Evolutionary conservation across 2,797 vertebrate species (phyloP), one percentile per base, ranked within the genome.

Genomic region (Pachyuromys duprasi): DNA sequence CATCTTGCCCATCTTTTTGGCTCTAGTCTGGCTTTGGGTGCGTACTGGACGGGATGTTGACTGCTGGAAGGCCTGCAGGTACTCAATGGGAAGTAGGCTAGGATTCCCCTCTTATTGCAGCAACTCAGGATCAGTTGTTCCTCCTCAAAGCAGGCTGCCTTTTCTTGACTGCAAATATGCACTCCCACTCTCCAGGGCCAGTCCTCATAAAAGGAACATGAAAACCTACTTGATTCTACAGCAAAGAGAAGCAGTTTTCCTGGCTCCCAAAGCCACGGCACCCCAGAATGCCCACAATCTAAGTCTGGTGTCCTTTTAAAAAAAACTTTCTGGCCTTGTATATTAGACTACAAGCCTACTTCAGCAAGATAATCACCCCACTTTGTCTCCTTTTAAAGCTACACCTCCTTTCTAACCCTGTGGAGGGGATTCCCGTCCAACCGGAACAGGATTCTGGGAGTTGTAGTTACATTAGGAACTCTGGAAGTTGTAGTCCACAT

Each of bases 201-300:
- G 3, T 53, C 67, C 39, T 74, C 22, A 12, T n/a, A 6, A 63
- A 36, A 31, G 20, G 42, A 39, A 1, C 0, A 5, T 36, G 65
- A 49, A 62, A 53, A 31, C 3, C 4, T 62, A 8, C 13, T 22
- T 1, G 3, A 53, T 45, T 15, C 5, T 8, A 3, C 1, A 55
- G 36, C 24, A 18, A 12, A 65, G 42, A 79, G 8, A 28, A 12
- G 31, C 28, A 3, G 3, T 24, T 79, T 28, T 8, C 2, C 57
- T 57, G 4, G 0, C 18, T 20, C 15, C n/a, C 36, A 42, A 15
- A 78, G 9, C 36, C 33, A 1, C 33, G 0, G 26, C 4, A 1
- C 26, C 49, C 87, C 14, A 15, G 6, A 11, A 18, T 7, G 33
- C 14, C 39, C 75, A 28, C 31, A 62, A 3, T 24, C 55, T 55